Conservation (phyloP, 2,888 invertebrate species). For the Orthosia gracilis region DNA sequence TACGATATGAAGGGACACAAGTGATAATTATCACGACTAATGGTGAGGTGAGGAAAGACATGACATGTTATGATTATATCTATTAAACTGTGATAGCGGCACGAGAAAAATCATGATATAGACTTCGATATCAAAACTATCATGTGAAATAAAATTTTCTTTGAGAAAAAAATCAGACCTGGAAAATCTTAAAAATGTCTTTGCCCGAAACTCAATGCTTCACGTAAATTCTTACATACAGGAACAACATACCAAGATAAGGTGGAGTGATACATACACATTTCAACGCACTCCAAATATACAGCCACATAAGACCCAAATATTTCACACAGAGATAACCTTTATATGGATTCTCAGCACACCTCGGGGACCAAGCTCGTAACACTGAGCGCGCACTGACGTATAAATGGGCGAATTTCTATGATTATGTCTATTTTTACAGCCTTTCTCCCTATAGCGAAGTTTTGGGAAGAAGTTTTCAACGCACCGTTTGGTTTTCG, state of each 20-base stretch:
- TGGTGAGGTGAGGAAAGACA: too few species aligned
- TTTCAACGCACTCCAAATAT: constrained; percentile 61
- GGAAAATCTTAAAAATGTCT: neutral
- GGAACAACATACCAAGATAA: constrained; percentile 29
- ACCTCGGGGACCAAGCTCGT: constrained; percentile 63
- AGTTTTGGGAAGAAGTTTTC: constrained; percentile 16
- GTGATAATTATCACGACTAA: too few species aligned
- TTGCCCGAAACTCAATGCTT: neutral
- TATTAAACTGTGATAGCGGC: too few species aligned
- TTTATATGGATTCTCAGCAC: constrained; percentile 65
- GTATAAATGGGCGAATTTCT: constrained; percentile 66
- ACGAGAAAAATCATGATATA: too few species aligned
- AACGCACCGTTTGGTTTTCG: constrained; percentile 24
- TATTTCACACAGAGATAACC: constrained; percentile 60
- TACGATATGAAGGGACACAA: too few species aligned
- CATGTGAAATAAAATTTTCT: neutral
- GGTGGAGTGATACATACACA: constrained; percentile 44
- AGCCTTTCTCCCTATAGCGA: constrained; percentile 18
- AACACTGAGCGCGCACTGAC: constrained; percentile 56
- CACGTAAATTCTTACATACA: constrained; percentile 8
- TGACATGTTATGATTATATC: neutral
- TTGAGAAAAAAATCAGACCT: neutral
- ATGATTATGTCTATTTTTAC: constrained; percentile 66
- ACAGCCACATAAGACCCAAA: constrained; percentile 50
- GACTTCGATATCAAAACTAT: too few species aligned